Percentiles rank a stretch among this genome's conserved stretches.
Conservation (phyloP, 35 echinoderm and acorn worm species). For the Strongylocentrotus purpuratus region DNA sequence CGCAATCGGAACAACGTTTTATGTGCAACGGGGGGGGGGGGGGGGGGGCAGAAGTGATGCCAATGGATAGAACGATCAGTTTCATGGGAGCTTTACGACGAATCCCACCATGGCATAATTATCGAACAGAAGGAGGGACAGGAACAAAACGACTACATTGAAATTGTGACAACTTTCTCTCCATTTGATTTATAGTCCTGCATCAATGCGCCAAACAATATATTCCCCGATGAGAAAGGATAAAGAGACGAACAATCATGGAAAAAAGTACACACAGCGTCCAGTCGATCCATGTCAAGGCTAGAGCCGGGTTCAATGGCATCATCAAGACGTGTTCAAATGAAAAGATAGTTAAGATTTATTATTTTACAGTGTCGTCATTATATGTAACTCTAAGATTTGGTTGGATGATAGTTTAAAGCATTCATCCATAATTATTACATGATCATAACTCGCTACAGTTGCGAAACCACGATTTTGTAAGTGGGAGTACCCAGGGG, state of each 20-base stretch:
- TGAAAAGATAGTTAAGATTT: not conserved
- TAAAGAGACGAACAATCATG: not conserved
- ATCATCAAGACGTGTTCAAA: slow-evolving; percentile 18
- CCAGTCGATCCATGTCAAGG: slow-evolving; percentile 20
- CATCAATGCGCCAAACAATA: not conserved
- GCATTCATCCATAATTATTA: too few relatives aligned
- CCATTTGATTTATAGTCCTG: not conserved
- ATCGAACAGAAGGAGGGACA: not conserved
- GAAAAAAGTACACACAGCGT: not conserved
- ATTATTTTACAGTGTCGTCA: not conserved
- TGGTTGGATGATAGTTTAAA: not conserved
- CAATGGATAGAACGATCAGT: too few relatives aligned
- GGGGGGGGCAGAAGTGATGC: too few relatives aligned
- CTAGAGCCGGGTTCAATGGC: slow-evolving; percentile 5
- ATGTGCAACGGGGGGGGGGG: too few relatives aligned
- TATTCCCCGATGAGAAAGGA: slow-evolving; percentile 11
- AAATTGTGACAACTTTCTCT: not conserved
- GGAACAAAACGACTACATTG: not conserved
- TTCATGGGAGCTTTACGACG: too few relatives aligned
- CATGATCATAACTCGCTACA: too few relatives aligned
- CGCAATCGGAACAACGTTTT: too few relatives aligned
- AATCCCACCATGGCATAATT: too few relatives aligned
- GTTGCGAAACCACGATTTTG: too few relatives aligned
- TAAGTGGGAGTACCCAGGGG: too few relatives aligned
- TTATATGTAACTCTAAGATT: not conserved